phyloP scores from a whole-genome alignment of 2,113 vertebrate species.

The Gorilla gorilla region DNA sequence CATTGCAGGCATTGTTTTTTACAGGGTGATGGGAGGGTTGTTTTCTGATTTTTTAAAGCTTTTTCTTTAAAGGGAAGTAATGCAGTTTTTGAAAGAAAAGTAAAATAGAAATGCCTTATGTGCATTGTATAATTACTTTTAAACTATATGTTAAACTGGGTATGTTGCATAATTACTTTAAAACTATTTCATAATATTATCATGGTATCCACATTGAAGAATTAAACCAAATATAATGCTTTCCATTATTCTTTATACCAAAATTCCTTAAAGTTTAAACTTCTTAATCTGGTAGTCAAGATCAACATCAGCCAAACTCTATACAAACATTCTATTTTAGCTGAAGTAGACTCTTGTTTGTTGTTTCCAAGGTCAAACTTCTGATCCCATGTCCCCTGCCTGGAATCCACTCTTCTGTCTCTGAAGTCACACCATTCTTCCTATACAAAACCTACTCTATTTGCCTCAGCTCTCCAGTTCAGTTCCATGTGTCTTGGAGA shows the following conservation, averaged over 20 bases:
- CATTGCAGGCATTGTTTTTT: background rate
- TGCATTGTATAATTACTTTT: background rate
- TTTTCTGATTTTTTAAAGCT: background rate
- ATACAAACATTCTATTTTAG: background rate
- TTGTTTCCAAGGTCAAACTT: background rate
- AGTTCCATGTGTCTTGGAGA: background rate
- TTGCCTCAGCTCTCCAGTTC: background rate
- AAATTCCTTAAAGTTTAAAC: background rate
- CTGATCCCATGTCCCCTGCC: background rate
- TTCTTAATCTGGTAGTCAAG: background rate
- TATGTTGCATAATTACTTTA: background rate
- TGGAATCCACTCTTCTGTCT: background rate
- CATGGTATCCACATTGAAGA: background rate
- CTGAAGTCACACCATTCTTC: background rate
- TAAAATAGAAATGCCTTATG: background rate
- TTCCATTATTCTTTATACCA: background rate
- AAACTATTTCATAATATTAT: background rate
- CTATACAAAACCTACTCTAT: background rate
- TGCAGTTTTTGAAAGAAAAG: conserved; percentile 29
- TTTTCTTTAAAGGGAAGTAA: background rate
- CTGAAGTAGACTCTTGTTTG: background rate
- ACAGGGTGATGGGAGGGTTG: background rate
- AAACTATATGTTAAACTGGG: background rate
- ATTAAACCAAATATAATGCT: background rate
- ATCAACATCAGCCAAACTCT: background rate